Evolutionary conservation across 2,797 vertebrate genomes (phyloP).

Genomic region (Dallia pectoralis): DNA sequence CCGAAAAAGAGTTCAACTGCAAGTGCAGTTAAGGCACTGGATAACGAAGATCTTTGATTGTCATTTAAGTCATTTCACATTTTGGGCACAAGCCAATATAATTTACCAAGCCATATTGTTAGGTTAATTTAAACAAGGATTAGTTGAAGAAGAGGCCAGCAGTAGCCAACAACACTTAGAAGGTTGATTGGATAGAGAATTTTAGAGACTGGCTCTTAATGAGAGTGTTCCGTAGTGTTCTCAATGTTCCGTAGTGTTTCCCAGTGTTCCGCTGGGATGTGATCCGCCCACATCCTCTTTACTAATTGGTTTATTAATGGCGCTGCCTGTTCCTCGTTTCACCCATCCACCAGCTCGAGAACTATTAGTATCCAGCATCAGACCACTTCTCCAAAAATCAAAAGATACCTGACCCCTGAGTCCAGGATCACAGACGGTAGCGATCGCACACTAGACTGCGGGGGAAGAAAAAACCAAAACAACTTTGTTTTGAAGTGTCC

Average conservation of each 20-base stretch:
- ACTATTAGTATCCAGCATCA: constrained; percentile 41
- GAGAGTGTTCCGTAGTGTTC: constrained; percentile 36
- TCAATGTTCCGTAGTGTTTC: background rate
- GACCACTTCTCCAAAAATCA: constrained; percentile 48
- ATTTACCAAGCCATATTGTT: constrained; percentile 19
- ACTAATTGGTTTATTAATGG: constrained; percentile 64
- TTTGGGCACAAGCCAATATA: background rate
- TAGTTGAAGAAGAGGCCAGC: constrained; percentile 30
- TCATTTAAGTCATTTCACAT: background rate
- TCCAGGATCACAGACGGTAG: constrained; percentile 32
- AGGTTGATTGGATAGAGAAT: constrained; percentile 54
- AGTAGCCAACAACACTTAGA: constrained; percentile 52
- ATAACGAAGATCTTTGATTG: background rate
- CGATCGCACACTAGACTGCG: constrained; percentile 28
- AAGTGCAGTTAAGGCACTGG: too few relatives aligned
- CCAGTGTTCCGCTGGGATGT: constrained; percentile 40
- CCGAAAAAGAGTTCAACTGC: background rate
- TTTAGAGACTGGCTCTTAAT: constrained; percentile 57
- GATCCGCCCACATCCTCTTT: constrained; percentile 56
- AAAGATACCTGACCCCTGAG: constrained; percentile 50
- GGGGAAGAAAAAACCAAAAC: constrained; percentile 25
- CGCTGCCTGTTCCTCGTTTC: constrained; percentile 54
- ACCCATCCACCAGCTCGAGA: constrained; percentile 37
- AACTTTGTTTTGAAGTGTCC: constrained; percentile 46
- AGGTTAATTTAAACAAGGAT: constrained; percentile 17